Evolutionary conservation across 2,113 vertebrate species (phyloP).

Genomic region (Ascaphus truei): DNA sequence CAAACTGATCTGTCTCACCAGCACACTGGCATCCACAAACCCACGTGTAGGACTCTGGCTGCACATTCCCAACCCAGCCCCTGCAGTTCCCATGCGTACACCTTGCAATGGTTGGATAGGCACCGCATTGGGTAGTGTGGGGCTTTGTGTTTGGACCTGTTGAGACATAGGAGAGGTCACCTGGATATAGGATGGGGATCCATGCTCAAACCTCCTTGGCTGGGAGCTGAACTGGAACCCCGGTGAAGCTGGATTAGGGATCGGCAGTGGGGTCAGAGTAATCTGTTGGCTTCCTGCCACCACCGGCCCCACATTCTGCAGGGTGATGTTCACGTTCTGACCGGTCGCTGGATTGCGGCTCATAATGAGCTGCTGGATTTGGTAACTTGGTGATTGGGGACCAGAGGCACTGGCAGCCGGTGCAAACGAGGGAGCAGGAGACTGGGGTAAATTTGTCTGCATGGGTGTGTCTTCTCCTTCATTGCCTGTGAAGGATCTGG

Average conservation of each 20-base stretch:
- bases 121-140: constrained; percentile 80
- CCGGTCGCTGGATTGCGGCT: constrained; percentile 81
- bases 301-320: constrained; percentile 81
- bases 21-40: constrained; percentile 79
- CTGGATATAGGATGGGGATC: constrained; percentile 80
- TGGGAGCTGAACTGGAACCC: constrained; percentile 83
- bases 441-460: constrained; percentile 76
- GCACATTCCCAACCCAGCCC: constrained; percentile 71
- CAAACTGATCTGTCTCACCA: constrained; percentile 80
- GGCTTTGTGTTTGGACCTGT: constrained; percentile 83
- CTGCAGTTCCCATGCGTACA: constrained; percentile 69
- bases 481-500: constrained; percentile 81
- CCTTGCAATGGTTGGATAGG: constrained; percentile 64
- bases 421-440: constrained; percentile 78
- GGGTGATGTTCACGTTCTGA: constrained; percentile 87
- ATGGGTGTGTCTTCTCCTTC: constrained; percentile 83
- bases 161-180: constrained; percentile 83
- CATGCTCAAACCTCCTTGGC: constrained; percentile 80
- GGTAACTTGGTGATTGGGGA: constrained; percentile 87
- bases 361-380: constrained; percentile 80
- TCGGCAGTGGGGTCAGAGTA: constrained; percentile 74
- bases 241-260: constrained; percentile 78
- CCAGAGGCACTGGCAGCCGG: constrained; percentile 83
- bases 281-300: constrained; percentile 83
- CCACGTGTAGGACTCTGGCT: constrained; percentile 80